Percentiles rank a stretch among this genome's conserved stretches.
Conservation (phyloP, 2,113 vertebrate species). For the Mormyrus lacerda region DNA sequence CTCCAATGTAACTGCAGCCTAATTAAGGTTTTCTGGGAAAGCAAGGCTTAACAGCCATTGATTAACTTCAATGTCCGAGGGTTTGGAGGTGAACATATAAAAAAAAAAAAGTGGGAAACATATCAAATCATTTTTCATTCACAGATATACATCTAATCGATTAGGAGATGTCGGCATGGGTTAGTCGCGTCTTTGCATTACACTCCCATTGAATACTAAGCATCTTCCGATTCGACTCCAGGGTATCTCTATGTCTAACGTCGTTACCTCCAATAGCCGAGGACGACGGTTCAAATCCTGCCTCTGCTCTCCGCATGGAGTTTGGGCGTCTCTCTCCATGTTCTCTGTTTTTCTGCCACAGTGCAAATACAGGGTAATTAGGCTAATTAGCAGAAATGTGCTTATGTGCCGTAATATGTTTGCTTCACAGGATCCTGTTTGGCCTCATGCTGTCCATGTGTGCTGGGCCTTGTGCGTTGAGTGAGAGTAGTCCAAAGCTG, state of each 20-base stretch:
- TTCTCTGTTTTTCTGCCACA: not conserved
- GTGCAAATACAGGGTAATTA: not conserved
- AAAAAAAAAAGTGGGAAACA: not conserved
- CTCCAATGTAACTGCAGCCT: not conserved
- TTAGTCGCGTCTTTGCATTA: not conserved
- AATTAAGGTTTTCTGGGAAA: not conserved
- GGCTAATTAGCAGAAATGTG: not conserved
- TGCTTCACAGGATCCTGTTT: not conserved
- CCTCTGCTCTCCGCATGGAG: not conserved
- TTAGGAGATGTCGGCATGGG: not conserved
- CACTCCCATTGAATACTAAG: not conserved
- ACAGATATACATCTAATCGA: not conserved
- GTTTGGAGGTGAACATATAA: not conserved
- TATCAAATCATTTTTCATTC: not conserved
- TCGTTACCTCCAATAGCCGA: not conserved
- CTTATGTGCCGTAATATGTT: not conserved
- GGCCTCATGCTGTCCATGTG: not conserved
- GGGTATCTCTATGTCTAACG: not conserved
- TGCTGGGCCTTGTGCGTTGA: not conserved
- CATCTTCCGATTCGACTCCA: not conserved
- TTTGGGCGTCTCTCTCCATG: not conserved
- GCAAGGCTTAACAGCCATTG: not conserved
- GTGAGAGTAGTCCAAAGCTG: not conserved
- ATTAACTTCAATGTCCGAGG: not conserved
- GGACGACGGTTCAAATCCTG: not conserved